Percentiles rank a stretch among this genome's conserved stretches.
phyloP scores from a whole-genome alignment of 2,113 vertebrate genomes.

The Seriola rivoliana region DNA sequence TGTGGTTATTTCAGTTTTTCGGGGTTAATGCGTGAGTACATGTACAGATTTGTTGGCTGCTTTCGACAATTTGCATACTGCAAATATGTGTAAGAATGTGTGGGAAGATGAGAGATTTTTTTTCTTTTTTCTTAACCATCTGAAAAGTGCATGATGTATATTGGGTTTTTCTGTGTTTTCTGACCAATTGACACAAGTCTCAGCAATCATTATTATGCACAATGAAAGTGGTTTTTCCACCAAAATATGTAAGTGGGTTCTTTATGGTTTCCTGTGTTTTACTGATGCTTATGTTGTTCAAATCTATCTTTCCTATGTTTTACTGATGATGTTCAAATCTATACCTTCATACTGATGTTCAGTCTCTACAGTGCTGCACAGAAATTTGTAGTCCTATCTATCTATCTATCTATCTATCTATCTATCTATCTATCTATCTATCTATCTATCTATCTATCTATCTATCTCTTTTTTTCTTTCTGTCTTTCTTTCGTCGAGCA shows the following conservation, averaged over 20 bases:
- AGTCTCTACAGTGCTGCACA: constrained; percentile 2
- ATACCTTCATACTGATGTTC: not conserved
- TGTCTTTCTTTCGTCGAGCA: too few species aligned
- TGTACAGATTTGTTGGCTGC: constrained; percentile 13
- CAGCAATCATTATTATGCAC: not conserved
- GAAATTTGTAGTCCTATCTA: not conserved
- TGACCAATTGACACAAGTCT: constrained; percentile 9
- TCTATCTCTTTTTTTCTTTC: too few species aligned
- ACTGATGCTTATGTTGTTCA: not conserved
- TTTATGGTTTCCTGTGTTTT: constrained; percentile 23
- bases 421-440: too few species aligned
- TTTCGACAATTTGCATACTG: constrained; percentile 52
- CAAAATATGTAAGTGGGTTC: constrained; percentile 8
- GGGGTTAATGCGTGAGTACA: not conserved
- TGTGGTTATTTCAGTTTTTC: not conserved
- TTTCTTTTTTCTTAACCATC: not conserved
- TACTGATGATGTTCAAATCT: not conserved
- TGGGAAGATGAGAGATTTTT: constrained; percentile 42
- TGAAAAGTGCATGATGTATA: constrained; percentile 16
- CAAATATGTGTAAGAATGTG: constrained; percentile 42
- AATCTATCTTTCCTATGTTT: constrained; percentile 25
- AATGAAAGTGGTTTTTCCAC: constrained; percentile 8
- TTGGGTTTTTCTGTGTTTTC: not conserved
- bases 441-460: too few species aligned
- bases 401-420: too few species aligned